Evolutionary conservation across 2,113 vertebrate species (phyloP), one percentile per base, ranked within the genome.

Genomic region (Cebus imitator): DNA sequence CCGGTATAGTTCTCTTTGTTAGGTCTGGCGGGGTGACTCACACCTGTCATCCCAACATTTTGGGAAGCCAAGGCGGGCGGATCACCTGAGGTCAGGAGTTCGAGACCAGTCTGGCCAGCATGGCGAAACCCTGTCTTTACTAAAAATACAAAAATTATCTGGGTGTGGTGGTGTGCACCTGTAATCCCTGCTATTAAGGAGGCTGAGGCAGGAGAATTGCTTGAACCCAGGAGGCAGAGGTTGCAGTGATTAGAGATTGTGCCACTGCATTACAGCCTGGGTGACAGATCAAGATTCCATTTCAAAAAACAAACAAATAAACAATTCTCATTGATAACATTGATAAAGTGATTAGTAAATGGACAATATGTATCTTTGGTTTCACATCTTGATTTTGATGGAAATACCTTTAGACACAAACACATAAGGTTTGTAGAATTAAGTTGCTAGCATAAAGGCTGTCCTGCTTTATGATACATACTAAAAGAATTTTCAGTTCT

Each of bases 401-500:
- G 30, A 72, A 87, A 73, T 52, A 68, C 17, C 61, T 94, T 92
- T 55, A 57, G 76, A 72, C 11, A 48, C 37, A 58, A 55, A 76
- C n/a, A 76, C 30, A 75, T 17, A 64, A 81, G 72, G 27, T 72
- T 75, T 76, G 11, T 21, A 90, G 89, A 86, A 97, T 81, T 85
- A 87, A 86, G 90, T 68, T 48, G 8, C 48, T 64, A 82, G 16
- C 58, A 92, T 94, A 93, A 96, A 94, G 80, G 8, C 52, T 90
- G 87, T 55, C 83, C 73, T 64, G 72, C 52, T 97, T 97, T 95
- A 96, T 78, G 93, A 76, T 66, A 93, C 48, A 17, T 68, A 57
- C 92, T 93, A 94, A 87, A 95, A 97, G 91, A 97, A 94, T 92
- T 79, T 96, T 66, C 87, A 97, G 90, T 96, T 97, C 84, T 97